Conservation (phyloP, 53 echinoderm and acorn worm genomes). For the Echinometra lucunter region DNA sequence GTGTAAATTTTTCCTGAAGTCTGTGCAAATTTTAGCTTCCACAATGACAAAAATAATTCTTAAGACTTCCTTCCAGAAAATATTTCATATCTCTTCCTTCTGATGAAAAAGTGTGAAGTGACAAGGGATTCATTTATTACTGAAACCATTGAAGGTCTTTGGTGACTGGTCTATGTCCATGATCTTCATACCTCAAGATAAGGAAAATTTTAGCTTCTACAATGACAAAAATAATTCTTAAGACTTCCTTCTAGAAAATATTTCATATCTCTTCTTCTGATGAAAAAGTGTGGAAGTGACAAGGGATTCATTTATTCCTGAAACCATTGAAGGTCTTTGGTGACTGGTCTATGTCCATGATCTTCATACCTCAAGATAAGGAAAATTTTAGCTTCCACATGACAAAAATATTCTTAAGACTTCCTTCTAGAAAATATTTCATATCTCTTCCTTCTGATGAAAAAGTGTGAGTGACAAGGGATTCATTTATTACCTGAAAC, state of each 20-base stretch:
- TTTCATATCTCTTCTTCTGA: background rate
- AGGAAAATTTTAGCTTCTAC: no score
- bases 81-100: background rate
- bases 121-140: slow-evolving; percentile 46
- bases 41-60: no score
- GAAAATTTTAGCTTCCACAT: no score
- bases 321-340: slow-evolving; percentile 84
- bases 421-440: no score
- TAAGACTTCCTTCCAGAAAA: background rate
- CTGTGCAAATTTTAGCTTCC: background rate
- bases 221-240: no score
- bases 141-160: slow-evolving; percentile 86
- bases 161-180: slow-evolving; percentile 71
- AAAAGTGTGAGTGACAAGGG: background rate
- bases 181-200: slow-evolving; percentile 56
- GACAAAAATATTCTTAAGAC: no score
- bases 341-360: slow-evolving; percentile 70
- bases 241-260: background rate
- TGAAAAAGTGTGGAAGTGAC: background rate
- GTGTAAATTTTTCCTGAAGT: no score
- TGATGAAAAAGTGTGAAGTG: background rate
- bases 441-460: background rate
- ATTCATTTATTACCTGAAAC: slow-evolving; percentile 77
- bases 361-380: slow-evolving; percentile 79
- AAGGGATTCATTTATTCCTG: slow-evolving; percentile 58